Conservation (phyloP, 2,888 invertebrate species). For the Oegoconia quadripuncta region DNA sequence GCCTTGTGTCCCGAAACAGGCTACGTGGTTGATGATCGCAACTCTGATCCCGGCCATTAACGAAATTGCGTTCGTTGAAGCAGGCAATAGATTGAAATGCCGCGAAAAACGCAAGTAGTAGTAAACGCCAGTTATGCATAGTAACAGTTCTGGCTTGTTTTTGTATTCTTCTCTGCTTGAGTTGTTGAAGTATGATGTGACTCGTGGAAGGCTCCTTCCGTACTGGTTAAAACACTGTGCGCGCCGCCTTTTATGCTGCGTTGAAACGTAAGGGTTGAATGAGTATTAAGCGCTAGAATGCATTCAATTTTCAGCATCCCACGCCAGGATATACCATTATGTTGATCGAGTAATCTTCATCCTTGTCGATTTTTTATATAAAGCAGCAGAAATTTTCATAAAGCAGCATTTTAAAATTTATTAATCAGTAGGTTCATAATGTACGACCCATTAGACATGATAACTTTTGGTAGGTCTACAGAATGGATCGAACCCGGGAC, state of each 20-base stretch:
- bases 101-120: conserved; percentile 63
- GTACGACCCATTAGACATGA: too few relatives aligned
- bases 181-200: conserved; percentile 40
- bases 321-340: conserved; percentile 31
- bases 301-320: conserved; percentile 68
- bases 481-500: too few relatives aligned
- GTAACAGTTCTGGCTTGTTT: conserved; percentile 52
- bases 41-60: conserved; percentile 65
- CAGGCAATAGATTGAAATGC: conserved; percentile 57
- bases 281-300: conserved; percentile 68
- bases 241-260: conserved; percentile 52
- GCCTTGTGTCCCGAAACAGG: conserved; percentile 31
- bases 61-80: conserved; percentile 47
- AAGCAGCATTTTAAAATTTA: background rate
- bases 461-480: too few relatives aligned
- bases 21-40: conserved; percentile 38
- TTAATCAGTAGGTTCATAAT: too few relatives aligned
- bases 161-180: conserved; percentile 35
- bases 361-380: conserved; percentile 17
- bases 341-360: conserved; percentile 27
- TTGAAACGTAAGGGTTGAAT: conserved; percentile 41
- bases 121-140: conserved; percentile 75
- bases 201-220: conserved; percentile 52
- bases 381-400: background rate
- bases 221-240: conserved; percentile 42